Percentiles rank a stretch among this genome's conserved stretches.
Conservation (phyloP, 2,113 vertebrate genomes). For the Chaetodon auriga region DNA sequence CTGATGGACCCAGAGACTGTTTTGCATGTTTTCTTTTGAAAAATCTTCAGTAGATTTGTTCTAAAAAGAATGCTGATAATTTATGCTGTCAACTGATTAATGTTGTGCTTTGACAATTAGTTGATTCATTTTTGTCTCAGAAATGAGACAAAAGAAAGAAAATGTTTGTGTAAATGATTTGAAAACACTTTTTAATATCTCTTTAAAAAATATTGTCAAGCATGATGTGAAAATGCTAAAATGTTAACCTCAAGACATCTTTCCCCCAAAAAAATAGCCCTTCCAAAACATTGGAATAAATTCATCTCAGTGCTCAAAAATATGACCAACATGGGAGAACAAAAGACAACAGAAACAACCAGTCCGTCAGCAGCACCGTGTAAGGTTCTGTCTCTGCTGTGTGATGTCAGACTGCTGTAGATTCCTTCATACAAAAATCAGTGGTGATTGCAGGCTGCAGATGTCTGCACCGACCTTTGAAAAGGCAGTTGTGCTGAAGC, state of each 20-base stretch:
- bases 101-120: too few species aligned
- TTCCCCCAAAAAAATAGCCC: background rate
- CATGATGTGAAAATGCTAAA: too few species aligned
- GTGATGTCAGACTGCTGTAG: background rate
- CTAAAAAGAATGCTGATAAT: too few species aligned
- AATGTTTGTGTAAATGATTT: too few species aligned
- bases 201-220: background rate
- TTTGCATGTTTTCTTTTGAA: too few species aligned
- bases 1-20: too few species aligned
- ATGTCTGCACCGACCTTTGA: slow-evolving; percentile 47
- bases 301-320: background rate
- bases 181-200: too few species aligned
- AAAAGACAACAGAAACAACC: background rate
- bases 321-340: background rate
- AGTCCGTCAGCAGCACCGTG: background rate
- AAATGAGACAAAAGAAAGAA: too few species aligned
- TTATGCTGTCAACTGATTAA: too few species aligned
- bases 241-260: background rate
- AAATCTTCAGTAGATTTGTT: too few species aligned
- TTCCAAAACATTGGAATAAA: background rate
- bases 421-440: background rate
- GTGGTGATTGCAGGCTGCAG: slow-evolving; percentile 26
- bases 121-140: too few species aligned
- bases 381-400: background rate
- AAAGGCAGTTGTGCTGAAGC: slow-evolving; percentile 28